phyloP scores from a whole-genome alignment of 2,888 invertebrate genomes.

The Tetanocera ferruginea region DNA sequence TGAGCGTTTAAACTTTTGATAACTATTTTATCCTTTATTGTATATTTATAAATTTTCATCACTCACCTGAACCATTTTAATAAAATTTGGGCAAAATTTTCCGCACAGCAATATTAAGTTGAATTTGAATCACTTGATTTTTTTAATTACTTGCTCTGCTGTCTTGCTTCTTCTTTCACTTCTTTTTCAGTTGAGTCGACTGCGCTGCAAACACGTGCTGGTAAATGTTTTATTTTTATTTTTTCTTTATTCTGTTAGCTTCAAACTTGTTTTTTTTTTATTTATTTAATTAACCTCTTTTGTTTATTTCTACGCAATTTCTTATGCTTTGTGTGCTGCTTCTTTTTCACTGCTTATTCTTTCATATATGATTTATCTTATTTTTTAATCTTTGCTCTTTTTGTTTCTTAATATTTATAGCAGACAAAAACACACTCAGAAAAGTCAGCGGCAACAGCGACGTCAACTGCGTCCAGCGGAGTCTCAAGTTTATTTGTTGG shows the following conservation, averaged over 20 bases:
- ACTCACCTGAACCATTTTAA: constrained; percentile 31
- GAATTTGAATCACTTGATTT: neutral
- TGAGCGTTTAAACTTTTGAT: too few relatives aligned
- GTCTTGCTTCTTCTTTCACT: neutral
- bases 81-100: neutral
- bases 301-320: constrained; percentile 19
- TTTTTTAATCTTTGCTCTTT: neutral
- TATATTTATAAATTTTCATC: neutral
- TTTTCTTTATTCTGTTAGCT: neutral
- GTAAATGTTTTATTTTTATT: neutral
- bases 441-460: constrained; percentile 8
- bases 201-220: neutral
- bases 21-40: neutral
- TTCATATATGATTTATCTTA: neutral
- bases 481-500: neutral
- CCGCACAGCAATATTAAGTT: neutral
- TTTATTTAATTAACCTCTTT: neutral
- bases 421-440: neutral
- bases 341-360: neutral
- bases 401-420: neutral
- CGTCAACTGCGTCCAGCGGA: constrained; percentile 1
- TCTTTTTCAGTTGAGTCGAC: neutral
- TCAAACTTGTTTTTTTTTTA: neutral
- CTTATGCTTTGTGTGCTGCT: neutral
- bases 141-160: neutral